Evolutionary conservation across 2,888 invertebrate species (phyloP).

Genomic region (Drosophila paramelanica): DNA sequence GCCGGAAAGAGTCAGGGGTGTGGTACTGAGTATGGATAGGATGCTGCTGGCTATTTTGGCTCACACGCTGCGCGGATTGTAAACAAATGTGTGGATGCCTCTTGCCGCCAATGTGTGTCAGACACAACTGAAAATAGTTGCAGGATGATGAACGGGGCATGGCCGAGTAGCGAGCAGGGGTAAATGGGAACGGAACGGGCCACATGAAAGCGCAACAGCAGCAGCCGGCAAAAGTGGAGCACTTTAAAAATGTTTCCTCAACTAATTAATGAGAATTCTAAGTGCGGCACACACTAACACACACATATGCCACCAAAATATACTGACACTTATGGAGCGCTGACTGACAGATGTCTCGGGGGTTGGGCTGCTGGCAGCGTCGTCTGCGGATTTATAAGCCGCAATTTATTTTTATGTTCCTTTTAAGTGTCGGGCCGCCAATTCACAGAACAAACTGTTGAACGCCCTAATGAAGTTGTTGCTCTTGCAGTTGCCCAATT

Average conservation of each 20-base stretch:
- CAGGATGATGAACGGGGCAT: constrained; percentile 42
- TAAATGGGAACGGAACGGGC: constrained; percentile 8
- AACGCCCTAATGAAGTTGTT: constrained; percentile 19
- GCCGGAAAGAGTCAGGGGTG: background rate
- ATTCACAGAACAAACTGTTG: constrained; percentile 15
- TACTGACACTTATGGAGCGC: background rate
- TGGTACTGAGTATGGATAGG: background rate
- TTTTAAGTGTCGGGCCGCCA: constrained; percentile 13
- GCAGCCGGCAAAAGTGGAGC: constrained; percentile 51
- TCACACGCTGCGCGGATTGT: constrained; percentile 46
- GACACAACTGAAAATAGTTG: constrained; percentile 66
- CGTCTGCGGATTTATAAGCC: constrained; percentile 29
- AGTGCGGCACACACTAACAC: constrained; percentile 38
- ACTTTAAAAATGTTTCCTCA: constrained; percentile 61
- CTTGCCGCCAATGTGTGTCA: constrained; percentile 61
- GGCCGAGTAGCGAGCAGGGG: background rate
- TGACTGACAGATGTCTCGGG: constrained; percentile 18
- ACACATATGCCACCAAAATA: background rate
- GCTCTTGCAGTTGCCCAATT: constrained; percentile 32
- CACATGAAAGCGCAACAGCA: constrained; percentile 45
- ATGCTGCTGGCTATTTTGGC: constrained; percentile 1
- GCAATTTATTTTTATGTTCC: constrained; percentile 27
- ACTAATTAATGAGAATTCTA: constrained; percentile 68
- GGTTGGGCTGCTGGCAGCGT: constrained; percentile 1
- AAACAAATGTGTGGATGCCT: constrained; percentile 48